These are phyloP conservation scores for Empidonax traillii DNA, from an alignment of 2,113 vertebrate species.

Conservation along the genomic window DNA sequence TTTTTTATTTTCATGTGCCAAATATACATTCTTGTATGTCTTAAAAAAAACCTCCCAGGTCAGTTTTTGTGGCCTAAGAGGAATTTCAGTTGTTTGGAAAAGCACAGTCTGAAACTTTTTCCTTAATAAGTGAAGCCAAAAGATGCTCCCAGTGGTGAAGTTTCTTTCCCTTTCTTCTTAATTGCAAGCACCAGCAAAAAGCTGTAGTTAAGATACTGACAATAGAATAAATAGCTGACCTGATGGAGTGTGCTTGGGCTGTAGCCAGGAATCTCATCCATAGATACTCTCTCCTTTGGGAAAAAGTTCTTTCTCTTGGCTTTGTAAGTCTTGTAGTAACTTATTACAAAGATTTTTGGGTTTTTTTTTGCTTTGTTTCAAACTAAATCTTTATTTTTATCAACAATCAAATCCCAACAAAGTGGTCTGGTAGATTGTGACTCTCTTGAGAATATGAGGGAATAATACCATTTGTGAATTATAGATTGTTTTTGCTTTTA, in stretches of 20 bases:
- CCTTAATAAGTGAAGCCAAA: neutral
- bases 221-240: neutral
- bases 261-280: neutral
- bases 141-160: neutral
- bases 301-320: neutral
- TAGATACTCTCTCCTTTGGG: neutral
- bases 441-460: neutral
- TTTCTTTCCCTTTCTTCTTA: neutral
- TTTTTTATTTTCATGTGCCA: neutral
- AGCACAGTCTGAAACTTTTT: neutral
- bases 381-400: neutral
- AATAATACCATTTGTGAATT: neutral
- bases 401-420: neutral
- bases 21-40: neutral
- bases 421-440: neutral
- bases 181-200: conserved; percentile 10
- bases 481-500: neutral
- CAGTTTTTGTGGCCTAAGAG: neutral
- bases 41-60: neutral
- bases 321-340: neutral
- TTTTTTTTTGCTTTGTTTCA: neutral
- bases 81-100: neutral
- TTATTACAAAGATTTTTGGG: neutral
- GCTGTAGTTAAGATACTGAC: neutral
- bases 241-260: neutral